Evolutionary conservation across 2,113 vertebrate genomes (phyloP), one percentile per base, ranked within the genome.

Genomic region (Empidonax alnorum): DNA sequence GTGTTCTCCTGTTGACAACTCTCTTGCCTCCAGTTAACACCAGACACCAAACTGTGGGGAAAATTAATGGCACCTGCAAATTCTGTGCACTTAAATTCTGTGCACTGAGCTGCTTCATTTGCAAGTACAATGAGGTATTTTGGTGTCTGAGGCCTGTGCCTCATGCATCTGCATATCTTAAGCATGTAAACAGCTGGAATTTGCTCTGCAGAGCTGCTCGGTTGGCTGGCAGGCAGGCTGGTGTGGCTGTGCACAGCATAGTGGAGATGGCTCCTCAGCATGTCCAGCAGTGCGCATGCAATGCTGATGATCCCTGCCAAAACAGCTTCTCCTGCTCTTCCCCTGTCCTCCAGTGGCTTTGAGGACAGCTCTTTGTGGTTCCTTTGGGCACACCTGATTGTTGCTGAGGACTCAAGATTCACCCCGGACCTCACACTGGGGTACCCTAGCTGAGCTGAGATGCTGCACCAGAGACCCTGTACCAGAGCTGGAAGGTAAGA

Each of bases 51-150:
- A 91, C 73, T 74, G 67, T 6, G 61, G 90, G 61, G 52, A 41
- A 91, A 94, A 96, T 90, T 72, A 93, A 68, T 61, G 72, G 39
- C 95, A 94, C 92, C 92, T 95, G 92, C 68, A 74, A 81, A 84
- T 88, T 80, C 77, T 3, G 3, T 41, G 28, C 5, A 1, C 52
- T 88, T 74, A 68, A 88, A 63, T 88, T 46, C 44, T 46, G 44
- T 46, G 44, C 44, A 88, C 61, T 20, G 76, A 80, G 68, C 35
- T 80, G 49, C 82, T 93, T 90, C 42, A 88, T 97, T 95, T 96
- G 93, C 91, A 94, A 95, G 67, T 89, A 68, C 61, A 80, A 80
- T 82, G 41, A 61, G 53, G 55, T 86, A 44, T 74, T 91, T 94
- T 81, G 84, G 73, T 80, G 53, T 74, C n/a, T 58, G 61, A 84